Evolutionary conservation across 2,113 vertebrate species (phyloP).

Genomic region (Cervus canadensis): DNA sequence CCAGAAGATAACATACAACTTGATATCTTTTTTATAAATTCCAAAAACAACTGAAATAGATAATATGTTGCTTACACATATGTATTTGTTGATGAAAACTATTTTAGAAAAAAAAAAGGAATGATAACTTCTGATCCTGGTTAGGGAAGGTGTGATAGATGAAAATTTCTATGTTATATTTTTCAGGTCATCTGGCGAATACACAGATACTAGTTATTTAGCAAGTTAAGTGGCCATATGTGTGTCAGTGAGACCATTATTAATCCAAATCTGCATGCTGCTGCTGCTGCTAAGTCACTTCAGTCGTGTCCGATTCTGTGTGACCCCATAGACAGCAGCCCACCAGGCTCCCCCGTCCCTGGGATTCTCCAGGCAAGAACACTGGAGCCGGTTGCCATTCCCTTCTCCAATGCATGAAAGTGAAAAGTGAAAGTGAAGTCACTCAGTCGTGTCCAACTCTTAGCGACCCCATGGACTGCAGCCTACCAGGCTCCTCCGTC

Average conservation of each 20-base stretch:
- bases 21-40: not conserved
- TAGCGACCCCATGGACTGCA: too few relatives aligned
- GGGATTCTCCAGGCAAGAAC: too few relatives aligned
- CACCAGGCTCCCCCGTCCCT: too few relatives aligned
- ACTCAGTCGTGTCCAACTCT: too few relatives aligned
- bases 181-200: not conserved
- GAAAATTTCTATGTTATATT: not conserved
- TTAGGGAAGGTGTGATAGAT: not conserved
- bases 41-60: not conserved
- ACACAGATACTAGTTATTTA: not conserved
- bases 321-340: too few relatives aligned
- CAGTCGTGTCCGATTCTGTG: too few relatives aligned
- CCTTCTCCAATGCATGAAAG: too few relatives aligned
- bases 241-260: not conserved
- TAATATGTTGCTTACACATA: not conserved
- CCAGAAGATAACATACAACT: not conserved
- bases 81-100: not conserved
- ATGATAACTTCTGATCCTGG: not conserved
- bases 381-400: too few relatives aligned
- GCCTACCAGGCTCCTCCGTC: too few relatives aligned
- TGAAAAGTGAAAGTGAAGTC: too few relatives aligned
- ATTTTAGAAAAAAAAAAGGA: not conserved
- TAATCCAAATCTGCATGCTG: not conserved
- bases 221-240: not conserved
- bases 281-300: too few relatives aligned